Base-by-base conservation (phyloP, 2,888 invertebrate genomes). In the Imbricaverruca yamaguchii region DNA sequence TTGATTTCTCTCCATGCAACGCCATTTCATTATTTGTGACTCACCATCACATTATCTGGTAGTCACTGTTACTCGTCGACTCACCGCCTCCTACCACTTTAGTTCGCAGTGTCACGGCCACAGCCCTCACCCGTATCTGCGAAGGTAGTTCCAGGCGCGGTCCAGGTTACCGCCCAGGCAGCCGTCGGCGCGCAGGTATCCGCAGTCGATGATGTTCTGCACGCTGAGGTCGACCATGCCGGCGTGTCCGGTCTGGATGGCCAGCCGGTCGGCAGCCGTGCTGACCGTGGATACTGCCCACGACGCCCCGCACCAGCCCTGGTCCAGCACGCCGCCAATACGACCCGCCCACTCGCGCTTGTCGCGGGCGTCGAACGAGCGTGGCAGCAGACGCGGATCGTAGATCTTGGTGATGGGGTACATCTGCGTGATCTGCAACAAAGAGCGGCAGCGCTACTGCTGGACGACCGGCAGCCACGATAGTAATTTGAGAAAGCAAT, bases 91-190 rank as follows among this genome's bases (percentile, higher is more conserved):
- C 18, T 9, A 18, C 18, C 61, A 15, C 13, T 63, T 21, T 63
- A 39, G 39, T 39, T 39, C 39, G 39, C 4, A 39, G 39, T 39
- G 18, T 18, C 61, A 15, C 18, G 18, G 3, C 23, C 23, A 10
- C 69, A 57, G 61, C 59, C 84, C 86, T 83, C 85, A 90, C 90
- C 90, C 90, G 81, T 91, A 91, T 87, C 91, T 92, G 83, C 93
- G 90, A 82, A 96, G 90, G 87, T 91, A 97, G 87, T 93, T 92
- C 98, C 97, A 98, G 0, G 97, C 97, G 81, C 93, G 90, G 86
- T 97, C 97, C 84, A 97, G 89, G 86, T 95, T 92, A 0, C 97
- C 98, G 0, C 97, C 97, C 63, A 90, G 89, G 87, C 98, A 98
- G 56, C 94, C 95, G 83, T 90, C 90, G 85, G 94, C 94, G 74